A percentile compares a stretch with the other conserved stretches of the same genome.
phyloP scores from a whole-genome alignment of 2,113 vertebrate species.

The Toxotes jaculatrix region DNA sequence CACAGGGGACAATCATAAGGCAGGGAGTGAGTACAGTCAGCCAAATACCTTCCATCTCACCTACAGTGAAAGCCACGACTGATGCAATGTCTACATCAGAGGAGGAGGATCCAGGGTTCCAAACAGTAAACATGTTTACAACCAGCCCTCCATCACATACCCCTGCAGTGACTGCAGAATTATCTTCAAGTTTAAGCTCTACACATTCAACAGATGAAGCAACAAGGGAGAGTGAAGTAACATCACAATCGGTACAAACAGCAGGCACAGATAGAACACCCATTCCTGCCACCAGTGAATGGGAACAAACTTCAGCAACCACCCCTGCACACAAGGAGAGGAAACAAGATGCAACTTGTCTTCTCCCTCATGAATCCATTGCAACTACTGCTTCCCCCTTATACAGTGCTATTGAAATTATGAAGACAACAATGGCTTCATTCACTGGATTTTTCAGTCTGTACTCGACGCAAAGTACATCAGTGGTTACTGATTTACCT shows the following conservation, averaged over 20 bases:
- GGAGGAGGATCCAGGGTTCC: conserved; percentile 39
- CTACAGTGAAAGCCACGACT: conserved; percentile 18
- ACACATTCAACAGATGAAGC: conserved; percentile 4
- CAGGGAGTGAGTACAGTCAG: conserved; percentile 12
- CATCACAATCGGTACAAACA: conserved; percentile 25
- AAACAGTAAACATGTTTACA: conserved; percentile 52
- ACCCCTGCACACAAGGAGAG: background rate
- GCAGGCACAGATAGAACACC: conserved; percentile 27
- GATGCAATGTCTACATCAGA: conserved; percentile 23
- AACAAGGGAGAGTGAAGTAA: conserved; percentile 12
- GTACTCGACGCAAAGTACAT: conserved; percentile 36
- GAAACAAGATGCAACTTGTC: conserved; percentile 15
- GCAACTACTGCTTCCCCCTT: conserved; percentile 46
- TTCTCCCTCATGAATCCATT: conserved; percentile 17
- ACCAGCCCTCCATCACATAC: conserved; percentile 5
- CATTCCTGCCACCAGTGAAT: background rate
- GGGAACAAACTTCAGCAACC: background rate
- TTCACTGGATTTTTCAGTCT: conserved; percentile 59
- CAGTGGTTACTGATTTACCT: conserved; percentile 20
- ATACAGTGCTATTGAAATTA: conserved; percentile 58
- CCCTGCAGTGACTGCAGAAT: background rate
- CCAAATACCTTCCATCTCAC: conserved; percentile 20
- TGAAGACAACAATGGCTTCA: conserved; percentile 62
- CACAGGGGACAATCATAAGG: conserved; percentile 19
- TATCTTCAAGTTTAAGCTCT: conserved; percentile 8